These are phyloP conservation scores for Acromyrmex echinatior DNA, from an alignment of 1,140 invertebrate species.

Conservation along the genomic window DNA sequence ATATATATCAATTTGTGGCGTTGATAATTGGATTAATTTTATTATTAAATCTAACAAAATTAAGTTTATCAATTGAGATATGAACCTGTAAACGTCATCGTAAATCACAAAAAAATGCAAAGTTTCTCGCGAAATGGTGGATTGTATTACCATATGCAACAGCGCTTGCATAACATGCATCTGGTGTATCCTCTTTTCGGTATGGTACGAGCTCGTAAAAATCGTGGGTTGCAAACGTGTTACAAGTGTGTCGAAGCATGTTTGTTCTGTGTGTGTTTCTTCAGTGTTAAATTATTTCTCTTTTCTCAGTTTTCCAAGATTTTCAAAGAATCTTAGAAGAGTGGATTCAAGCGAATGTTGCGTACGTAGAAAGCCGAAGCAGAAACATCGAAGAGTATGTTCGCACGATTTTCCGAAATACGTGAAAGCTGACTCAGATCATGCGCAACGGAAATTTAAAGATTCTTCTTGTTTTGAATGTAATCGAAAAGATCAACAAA, in stretches of 20 bases:
- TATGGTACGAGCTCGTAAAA: constrained; percentile 66
- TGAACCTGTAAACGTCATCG: not conserved
- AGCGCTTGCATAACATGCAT: constrained; percentile 73
- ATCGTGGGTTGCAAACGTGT: not conserved
- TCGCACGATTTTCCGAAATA: not conserved
- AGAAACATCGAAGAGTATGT: not conserved
- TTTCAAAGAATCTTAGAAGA: constrained; percentile 40
- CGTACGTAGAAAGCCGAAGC: not conserved
- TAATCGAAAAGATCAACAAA: not conserved
- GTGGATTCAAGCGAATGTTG: constrained; percentile 61
- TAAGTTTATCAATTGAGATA: not conserved
- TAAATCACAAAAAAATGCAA: constrained; percentile 10
- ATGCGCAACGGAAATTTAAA: not conserved
- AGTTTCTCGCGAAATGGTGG: constrained; percentile 70
- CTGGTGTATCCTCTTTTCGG: constrained; percentile 73
- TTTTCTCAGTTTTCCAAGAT: constrained; percentile 61
- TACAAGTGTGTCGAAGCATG: not conserved
- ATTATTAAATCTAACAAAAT: not conserved
- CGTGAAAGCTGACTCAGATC: not conserved
- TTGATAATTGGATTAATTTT: not conserved
- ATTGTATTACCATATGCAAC: constrained; percentile 71
- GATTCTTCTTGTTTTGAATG: not conserved
- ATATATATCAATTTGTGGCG: not conserved
- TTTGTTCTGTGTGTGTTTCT: not conserved
- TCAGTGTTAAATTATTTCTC: not conserved